Base-by-base conservation (phyloP, 2,888 invertebrate genomes). In the Tinea semifulvella region DNA sequence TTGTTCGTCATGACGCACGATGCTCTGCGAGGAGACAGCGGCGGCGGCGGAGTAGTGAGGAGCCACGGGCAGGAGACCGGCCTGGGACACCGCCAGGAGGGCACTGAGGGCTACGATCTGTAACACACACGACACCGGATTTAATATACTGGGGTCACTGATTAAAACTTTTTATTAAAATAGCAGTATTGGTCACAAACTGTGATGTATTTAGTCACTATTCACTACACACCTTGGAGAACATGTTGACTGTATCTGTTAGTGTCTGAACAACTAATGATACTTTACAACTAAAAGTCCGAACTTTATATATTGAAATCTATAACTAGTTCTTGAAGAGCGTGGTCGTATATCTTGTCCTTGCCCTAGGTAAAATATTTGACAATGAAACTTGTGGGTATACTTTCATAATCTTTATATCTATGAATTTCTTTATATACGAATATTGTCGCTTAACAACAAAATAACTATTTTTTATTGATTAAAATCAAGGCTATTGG, bases 31-130 rank as follows among this genome's bases (percentile, higher is more conserved):
- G 17, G 71, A 72, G 17, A 76, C 71, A 1, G 72, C 73, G 1
- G 56, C 65, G 6, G 71, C 67, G 1, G 64, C 54, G 18, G 73
- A 65, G 53, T 73, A 71, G 56, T 79, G 77, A 46, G 73, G 76
- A 46, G 73, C 74, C 46, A 55, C 56, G 2, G 71, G 61, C 48
- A 77, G 52, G 36, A 75, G 63, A 35, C 71, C 73, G 10, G 74
- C 75, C 31, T 57, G 55, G 47, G 50, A 49, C 19, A 36, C 45
- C 13, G 48, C 49, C 46, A 48, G 42, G 35, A 46, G 19, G 6
- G 42, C 46, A 40, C 45, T 43, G 8, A 48, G 13, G 20, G 40
- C 43, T 31, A 48, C 39, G 2, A 48, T 10, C 47, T 48, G 43
- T 7, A 43, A 40, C n/a, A n/a, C n/a, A n/a, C n/a, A n/a, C n/a